Evolutionary conservation across 2,888 invertebrate species (phyloP).

Genomic region (Blera fallax): DNA sequence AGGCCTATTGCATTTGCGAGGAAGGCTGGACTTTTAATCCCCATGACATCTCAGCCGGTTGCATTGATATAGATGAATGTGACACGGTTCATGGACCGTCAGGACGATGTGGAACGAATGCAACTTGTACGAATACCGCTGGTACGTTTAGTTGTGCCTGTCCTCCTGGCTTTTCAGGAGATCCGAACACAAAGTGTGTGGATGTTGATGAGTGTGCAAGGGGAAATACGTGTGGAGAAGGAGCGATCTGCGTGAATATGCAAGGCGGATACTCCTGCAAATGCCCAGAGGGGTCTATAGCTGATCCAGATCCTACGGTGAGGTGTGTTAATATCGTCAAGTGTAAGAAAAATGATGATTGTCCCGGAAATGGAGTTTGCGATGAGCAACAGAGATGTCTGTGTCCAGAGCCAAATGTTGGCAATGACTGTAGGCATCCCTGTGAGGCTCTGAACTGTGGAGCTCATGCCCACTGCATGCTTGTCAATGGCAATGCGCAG

Average conservation of each 20-base stretch:
- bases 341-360: slow-evolving; percentile 89
- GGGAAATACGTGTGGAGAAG: slow-evolving; percentile 88
- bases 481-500: slow-evolving; percentile 91
- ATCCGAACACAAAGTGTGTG: slow-evolving; percentile 90
- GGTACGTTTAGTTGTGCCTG: slow-evolving; percentile 92
- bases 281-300: slow-evolving; percentile 91
- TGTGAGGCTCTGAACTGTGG: slow-evolving; percentile 93
- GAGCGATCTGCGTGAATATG: slow-evolving; percentile 90
- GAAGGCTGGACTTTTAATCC: slow-evolving; percentile 97
- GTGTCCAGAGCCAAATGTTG: slow-evolving; percentile 95
- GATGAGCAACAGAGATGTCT: slow-evolving; percentile 89
- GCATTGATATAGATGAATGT: slow-evolving; percentile 96
- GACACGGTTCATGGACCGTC: slow-evolving; percentile 89
- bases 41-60: slow-evolving; percentile 93
- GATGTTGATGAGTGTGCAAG: slow-evolving; percentile 92
- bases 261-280: slow-evolving; percentile 90
- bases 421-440: slow-evolving; percentile 96
- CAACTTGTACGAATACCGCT: slow-evolving; percentile 90
- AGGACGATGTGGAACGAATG: slow-evolving; percentile 92
- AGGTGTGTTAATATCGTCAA: slow-evolving; percentile 92
- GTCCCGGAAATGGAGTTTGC: slow-evolving; percentile 95
- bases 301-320: slow-evolving; percentile 91
- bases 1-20: slow-evolving; percentile 95
- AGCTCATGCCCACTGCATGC: slow-evolving; percentile 93
- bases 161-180: slow-evolving; percentile 92